Evolutionary conservation across 2,888 invertebrate genomes (phyloP).

Genomic region (Xanthorhoe spadicearia): DNA sequence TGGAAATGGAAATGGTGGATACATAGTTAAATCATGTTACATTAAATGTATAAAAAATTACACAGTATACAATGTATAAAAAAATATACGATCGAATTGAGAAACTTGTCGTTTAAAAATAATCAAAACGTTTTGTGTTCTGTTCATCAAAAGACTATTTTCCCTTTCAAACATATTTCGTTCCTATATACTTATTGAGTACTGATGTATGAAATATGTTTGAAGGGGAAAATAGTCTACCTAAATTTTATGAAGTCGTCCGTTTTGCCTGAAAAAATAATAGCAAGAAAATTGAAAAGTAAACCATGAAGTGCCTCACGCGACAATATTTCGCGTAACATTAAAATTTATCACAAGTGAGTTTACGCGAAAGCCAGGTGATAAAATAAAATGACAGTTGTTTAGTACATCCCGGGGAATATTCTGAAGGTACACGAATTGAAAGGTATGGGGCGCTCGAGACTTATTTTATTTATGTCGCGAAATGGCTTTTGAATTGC

Average conservation of each 20-base stretch:
- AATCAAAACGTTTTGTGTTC: too few species aligned
- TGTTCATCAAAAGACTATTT: too few species aligned
- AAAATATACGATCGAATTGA: too few species aligned
- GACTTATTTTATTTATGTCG: conserved; percentile 80
- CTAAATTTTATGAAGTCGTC: not conserved
- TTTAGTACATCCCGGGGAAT: conserved; percentile 81
- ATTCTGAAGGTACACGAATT: conserved; percentile 71
- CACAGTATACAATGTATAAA: too few species aligned
- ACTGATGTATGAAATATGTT: too few species aligned
- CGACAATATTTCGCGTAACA: conserved; percentile 79
- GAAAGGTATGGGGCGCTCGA: conserved; percentile 81
- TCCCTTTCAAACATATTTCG: too few species aligned
- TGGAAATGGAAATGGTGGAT: too few species aligned
- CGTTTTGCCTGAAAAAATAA: conserved; percentile 10
- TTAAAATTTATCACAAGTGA: conserved; percentile 83
- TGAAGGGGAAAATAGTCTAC: too few species aligned
- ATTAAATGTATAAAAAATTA: too few species aligned
- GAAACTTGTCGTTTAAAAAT: too few species aligned
- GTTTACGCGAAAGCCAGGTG: conserved; percentile 80
- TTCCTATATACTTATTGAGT: too few species aligned
- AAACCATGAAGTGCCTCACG: conserved; percentile 45
- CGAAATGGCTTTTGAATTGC: conserved; percentile 81
- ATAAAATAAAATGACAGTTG: conserved; percentile 85
- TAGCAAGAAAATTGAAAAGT: conserved; percentile 19
- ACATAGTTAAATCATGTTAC: too few species aligned